Conservation (phyloP, 1,140 invertebrate species). For the Pemphigus obesinymphae region DNA sequence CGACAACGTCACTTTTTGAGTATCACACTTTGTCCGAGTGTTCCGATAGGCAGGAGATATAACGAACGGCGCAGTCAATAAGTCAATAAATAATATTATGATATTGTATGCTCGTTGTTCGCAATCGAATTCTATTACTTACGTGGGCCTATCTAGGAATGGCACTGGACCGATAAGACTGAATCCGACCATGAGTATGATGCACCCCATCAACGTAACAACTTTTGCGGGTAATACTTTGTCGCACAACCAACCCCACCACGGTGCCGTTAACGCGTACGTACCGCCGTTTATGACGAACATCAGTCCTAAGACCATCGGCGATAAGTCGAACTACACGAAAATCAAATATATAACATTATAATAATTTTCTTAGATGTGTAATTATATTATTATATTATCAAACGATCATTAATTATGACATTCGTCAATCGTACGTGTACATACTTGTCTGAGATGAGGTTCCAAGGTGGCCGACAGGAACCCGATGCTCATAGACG, state of each 20-base stretch:
- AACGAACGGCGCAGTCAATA: no score
- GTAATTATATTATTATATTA: no score
- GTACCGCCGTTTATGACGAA: conserved; percentile 83
- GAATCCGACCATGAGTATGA: conserved; percentile 63
- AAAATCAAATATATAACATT: not conserved
- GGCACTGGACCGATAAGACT: conserved; percentile 69
- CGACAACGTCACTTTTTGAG: no score
- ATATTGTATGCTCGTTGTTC: no score
- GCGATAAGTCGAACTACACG: conserved; percentile 61
- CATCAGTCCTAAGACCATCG: conserved; percentile 73
- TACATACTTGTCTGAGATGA: conserved; percentile 63
- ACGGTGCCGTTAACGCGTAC: conserved; percentile 74
- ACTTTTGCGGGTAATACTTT: conserved; percentile 61
- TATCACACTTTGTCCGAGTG: no score
- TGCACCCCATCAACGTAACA: conserved; percentile 62
- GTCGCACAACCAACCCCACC: conserved; percentile 77
- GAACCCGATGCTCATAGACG: conserved; percentile 76
- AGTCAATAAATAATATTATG: no score
- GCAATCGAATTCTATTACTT: not conserved
- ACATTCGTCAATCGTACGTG: no score
- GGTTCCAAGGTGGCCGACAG: conserved; percentile 75
- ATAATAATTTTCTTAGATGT: no score
- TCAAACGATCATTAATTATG: no score
- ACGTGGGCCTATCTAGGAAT: conserved; percentile 53
- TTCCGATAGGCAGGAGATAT: no score